phyloP scores from a whole-genome alignment of 2,797 vertebrate genomes.

The Dryobates pubescens region DNA sequence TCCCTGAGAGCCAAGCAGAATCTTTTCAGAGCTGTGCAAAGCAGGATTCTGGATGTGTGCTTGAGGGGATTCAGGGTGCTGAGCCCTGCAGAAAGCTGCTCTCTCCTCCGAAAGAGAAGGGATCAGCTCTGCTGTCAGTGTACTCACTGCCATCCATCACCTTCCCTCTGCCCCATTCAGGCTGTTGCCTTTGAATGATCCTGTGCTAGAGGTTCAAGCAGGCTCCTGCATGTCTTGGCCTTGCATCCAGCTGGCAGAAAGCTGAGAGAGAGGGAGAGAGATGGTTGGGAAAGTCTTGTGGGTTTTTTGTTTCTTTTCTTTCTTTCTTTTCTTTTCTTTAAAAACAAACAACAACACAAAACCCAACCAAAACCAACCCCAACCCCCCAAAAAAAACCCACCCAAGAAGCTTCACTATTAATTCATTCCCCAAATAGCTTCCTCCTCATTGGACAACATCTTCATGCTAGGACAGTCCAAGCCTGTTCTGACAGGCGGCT shows the following conservation, averaged over 20 bases:
- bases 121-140: neutral
- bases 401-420: constrained; percentile 19
- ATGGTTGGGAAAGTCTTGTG: constrained; percentile 15
- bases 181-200: neutral
- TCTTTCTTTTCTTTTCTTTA: neutral
- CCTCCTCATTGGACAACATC: constrained; percentile 46
- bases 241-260: constrained; percentile 36
- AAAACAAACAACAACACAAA: too few relatives aligned
- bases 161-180: neutral
- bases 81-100: neutral
- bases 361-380: too few relatives aligned
- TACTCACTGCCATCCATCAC: neutral
- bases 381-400: too few relatives aligned
- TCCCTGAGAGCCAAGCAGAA: neutral
- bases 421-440: constrained; percentile 62
- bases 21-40: neutral
- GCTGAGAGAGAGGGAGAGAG: neutral
- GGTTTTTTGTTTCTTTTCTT: rapidly evolving
- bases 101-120: neutral
- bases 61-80: neutral
- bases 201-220: neutral
- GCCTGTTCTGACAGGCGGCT: constrained; percentile 69
- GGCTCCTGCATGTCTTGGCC: constrained; percentile 32
- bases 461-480: constrained; percentile 52
- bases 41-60: neutral